A percentile compares a stretch with the other conserved stretches of the same genome.
These are phyloP conservation scores for Ia io DNA, from an alignment of 2,113 vertebrate genomes.

Conservation along the genomic window DNA sequence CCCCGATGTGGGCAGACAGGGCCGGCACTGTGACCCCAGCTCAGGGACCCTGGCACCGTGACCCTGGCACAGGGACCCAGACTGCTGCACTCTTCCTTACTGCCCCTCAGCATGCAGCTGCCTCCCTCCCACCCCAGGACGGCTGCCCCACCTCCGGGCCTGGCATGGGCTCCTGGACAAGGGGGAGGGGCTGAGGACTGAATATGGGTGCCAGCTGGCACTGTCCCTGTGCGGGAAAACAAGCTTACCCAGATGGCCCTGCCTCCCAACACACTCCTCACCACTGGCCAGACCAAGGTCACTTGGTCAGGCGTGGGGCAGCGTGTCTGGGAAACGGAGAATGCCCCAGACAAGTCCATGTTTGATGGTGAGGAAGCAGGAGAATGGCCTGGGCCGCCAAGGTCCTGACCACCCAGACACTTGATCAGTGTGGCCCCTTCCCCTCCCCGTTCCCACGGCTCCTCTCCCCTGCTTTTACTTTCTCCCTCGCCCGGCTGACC, in stretches of 20 bases:
- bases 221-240: not conserved
- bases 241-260: not conserved
- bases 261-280: too few relatives aligned
- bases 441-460: fast-evolving
- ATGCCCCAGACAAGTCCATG: not conserved
- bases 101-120: too few relatives aligned
- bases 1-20: not conserved
- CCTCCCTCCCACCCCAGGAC: not conserved
- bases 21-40: too few relatives aligned
- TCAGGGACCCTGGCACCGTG: too few relatives aligned
- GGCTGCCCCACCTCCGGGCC: not conserved
- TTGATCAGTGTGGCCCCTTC: not conserved
- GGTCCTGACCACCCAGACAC: not conserved
- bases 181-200: not conserved
- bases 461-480: not conserved
- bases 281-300: not conserved
- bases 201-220: fast-evolving
- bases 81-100: fast-evolving
- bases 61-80: fast-evolving
- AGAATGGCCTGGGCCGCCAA: not conserved
- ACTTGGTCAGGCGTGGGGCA: not conserved
- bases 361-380: not conserved
- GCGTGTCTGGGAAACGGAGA: not conserved
- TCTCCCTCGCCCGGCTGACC: not conserved
- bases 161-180: fast-evolving